Evolutionary conservation across 2,797 vertebrate genomes (phyloP), one percentile per base, ranked within the genome.

Genomic region (Hippoglossus hippoglossus): DNA sequence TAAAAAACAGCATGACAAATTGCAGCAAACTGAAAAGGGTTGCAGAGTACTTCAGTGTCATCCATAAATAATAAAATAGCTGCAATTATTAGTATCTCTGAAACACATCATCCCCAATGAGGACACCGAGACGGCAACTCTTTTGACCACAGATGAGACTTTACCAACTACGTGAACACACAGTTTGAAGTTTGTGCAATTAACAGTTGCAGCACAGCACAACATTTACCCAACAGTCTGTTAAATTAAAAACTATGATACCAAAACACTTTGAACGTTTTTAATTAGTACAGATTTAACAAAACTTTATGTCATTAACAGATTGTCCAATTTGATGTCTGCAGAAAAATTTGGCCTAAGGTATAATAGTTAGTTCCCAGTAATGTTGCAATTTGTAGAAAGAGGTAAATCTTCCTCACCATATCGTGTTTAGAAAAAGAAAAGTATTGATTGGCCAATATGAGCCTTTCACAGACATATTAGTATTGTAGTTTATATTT

Each of bases 41-140:
- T 53, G 55, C 53, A 52, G 34, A 72, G 71, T 75, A 57, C 59
- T 67, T 65, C 19, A 52, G 19, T 60, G 58, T 67, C 64, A 81
- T 65, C 36, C 18, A 36, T 49, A 65, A 34, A 63, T 58, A 41
- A 65, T 54, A 73, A 61, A 79, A 54, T 66, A 60, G 22, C 69
- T 25, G 66, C 41, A 69, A 59, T 79, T 74, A 76, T 74, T 61
- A n/a, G 41, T 41, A 25, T 63, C 19, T 34, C 39, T 69, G 67
- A 63, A 76, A 59, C 34, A 44, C 4, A 26, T 60, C 41, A 57
- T 31, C 47, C 21, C 36, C 34, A 22, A 51, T 65, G 63, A 6
- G 62, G 52, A 46, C n/a, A 3, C 19, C 19, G 69, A 65, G 44
- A 67, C 31, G 31, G 50, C 61, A 64, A n/a, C 63, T 49, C 26